phyloP scores from a whole-genome alignment of 1,140 invertebrate species.

The Zaprionus davidi region DNA sequence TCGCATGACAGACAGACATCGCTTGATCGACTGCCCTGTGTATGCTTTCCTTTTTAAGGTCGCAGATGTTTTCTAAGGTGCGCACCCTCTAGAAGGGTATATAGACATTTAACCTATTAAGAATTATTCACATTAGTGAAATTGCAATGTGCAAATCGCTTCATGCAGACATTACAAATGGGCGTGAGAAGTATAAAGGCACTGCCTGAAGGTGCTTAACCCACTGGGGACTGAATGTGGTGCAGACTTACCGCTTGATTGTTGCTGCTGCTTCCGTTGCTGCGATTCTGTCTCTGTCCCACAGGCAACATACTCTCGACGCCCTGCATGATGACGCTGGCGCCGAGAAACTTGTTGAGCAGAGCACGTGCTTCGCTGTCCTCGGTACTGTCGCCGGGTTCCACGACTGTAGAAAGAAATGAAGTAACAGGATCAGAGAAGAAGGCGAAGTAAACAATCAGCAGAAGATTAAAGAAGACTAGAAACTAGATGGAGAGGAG shows the following conservation, averaged over 20 bases:
- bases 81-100: too few species aligned
- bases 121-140: too few species aligned
- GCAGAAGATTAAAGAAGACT: neutral
- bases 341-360: constrained; percentile 92
- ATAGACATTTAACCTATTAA: too few species aligned
- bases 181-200: too few species aligned
- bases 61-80: too few species aligned
- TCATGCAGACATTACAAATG: too few species aligned
- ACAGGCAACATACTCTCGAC: constrained; percentile 76
- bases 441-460: neutral
- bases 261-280: constrained; percentile 26
- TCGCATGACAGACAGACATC: too few species aligned
- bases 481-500: neutral
- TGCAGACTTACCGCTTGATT: constrained; percentile 66
- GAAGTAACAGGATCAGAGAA: neutral
- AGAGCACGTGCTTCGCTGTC: constrained; percentile 89
- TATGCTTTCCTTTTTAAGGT: too few species aligned
- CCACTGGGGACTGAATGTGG: neutral
- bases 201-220: too few species aligned
- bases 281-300: constrained; percentile 47
- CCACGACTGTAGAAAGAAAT: constrained; percentile 84
- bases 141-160: too few species aligned
- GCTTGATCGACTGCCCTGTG: too few species aligned
- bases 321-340: constrained; percentile 89
- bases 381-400: constrained; percentile 87